Conservation (phyloP, 2,113 vertebrate genomes). For the Paraplagusia blochii region DNA sequence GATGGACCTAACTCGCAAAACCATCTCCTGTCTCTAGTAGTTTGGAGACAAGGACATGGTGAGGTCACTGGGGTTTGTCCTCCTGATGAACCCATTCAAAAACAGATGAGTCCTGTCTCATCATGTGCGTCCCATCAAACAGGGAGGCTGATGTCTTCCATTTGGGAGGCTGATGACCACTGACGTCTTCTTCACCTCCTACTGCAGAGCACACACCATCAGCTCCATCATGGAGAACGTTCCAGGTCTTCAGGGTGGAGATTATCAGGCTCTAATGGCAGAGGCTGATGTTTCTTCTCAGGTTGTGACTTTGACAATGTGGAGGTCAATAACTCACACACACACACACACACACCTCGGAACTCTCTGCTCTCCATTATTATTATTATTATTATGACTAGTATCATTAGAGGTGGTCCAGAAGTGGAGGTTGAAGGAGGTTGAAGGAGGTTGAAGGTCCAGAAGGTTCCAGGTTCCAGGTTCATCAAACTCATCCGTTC, state of each 20-base stretch:
- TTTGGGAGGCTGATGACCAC: conserved; percentile 38
- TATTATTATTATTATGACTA: too few species aligned
- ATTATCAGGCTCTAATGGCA: conserved; percentile 39
- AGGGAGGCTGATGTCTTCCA: conserved; percentile 46
- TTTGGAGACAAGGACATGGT: conserved; percentile 5
- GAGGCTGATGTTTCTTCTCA: conserved; percentile 48
- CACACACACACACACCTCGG: too few species aligned
- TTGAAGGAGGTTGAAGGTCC: too few species aligned
- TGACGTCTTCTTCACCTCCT: conserved; percentile 24
- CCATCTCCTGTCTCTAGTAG: background rate
- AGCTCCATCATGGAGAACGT: conserved; percentile 48
- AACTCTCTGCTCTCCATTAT: too few species aligned
- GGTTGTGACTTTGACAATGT: conserved; percentile 43
- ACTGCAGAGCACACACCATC: conserved; percentile 29
- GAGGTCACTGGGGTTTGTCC: conserved; percentile 16
- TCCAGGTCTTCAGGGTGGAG: conserved; percentile 57
- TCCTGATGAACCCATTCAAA: conserved; percentile 36
- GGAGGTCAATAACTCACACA: conserved; percentile 40
- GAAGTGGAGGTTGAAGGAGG: too few species aligned
- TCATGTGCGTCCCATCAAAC: conserved; percentile 30
- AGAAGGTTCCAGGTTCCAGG: too few species aligned
- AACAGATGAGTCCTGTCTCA: conserved; percentile 14
- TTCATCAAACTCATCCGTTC: too few species aligned
- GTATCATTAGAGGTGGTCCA: too few species aligned
- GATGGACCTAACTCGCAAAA: background rate